These are phyloP conservation scores for Trogon surrucura DNA, from an alignment of 2,113 vertebrate genomes.

Conservation along the genomic window DNA sequence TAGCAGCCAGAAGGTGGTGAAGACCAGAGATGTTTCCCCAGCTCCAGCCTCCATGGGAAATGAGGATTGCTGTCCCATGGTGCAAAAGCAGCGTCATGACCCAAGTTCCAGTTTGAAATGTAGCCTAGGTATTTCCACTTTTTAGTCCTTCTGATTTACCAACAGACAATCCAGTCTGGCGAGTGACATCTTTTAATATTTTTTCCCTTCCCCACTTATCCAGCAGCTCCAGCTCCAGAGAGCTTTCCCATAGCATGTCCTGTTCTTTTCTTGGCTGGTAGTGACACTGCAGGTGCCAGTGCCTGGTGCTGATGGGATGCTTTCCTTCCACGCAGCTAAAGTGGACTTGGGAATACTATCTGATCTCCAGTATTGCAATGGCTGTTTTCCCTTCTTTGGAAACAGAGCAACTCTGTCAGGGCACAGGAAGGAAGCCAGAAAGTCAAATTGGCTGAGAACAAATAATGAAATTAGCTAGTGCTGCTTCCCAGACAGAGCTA, in stretches of 20 bases:
- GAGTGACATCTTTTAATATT: neutral
- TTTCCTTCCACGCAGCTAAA: neutral
- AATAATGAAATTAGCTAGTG: slow-evolving; percentile 50
- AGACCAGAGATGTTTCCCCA: neutral
- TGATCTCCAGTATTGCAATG: neutral
- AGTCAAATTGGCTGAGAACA: slow-evolving; percentile 55
- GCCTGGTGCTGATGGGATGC: neutral
- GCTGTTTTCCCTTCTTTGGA: slow-evolving; percentile 58
- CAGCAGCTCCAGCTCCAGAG: neutral
- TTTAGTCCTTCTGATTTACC: neutral
- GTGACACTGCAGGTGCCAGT: neutral
- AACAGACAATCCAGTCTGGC: neutral
- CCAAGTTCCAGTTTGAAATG: neutral
- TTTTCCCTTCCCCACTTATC: neutral
- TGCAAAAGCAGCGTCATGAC: neutral
- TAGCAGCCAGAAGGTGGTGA: neutral
- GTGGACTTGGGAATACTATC: neutral
- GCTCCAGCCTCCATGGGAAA: neutral
- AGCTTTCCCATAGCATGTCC: neutral
- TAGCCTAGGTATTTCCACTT: neutral
- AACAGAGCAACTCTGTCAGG: slow-evolving; percentile 38
- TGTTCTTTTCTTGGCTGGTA: neutral
- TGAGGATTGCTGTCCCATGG: fast-evolving
- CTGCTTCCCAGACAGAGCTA: neutral
- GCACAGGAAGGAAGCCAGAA: slow-evolving; percentile 53